Conservation (phyloP, 1,140 invertebrate species). For the Drosophila ogumai region DNA sequence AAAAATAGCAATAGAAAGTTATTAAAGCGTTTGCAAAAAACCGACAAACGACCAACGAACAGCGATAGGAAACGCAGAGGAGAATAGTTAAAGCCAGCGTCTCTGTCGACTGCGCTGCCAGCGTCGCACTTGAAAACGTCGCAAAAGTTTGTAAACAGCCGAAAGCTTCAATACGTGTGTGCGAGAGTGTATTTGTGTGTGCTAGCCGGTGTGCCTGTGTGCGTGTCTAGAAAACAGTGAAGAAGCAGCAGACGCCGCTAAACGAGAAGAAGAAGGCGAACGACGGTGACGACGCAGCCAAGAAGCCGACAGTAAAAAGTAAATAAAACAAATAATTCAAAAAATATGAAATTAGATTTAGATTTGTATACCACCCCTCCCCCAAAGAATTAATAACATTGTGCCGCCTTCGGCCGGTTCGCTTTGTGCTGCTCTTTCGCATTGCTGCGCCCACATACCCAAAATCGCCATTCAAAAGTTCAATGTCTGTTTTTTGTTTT, state of each 20-base stretch:
- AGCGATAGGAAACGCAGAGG: constrained; percentile 53
- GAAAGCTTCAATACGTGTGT: constrained; percentile 56
- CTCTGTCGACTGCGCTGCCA: constrained; percentile 40
- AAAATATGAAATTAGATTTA: constrained; percentile 55
- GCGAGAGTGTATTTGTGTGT: constrained; percentile 34
- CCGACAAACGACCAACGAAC: constrained; percentile 47
- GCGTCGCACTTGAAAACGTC: constrained; percentile 79
- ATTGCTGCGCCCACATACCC: constrained; percentile 38
- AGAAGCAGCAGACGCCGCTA: constrained; percentile 41
- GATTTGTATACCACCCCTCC: constrained; percentile 13
- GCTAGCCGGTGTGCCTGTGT: constrained; percentile 38
- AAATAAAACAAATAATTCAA: constrained; percentile 61
- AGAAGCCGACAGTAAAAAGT: constrained; percentile 60
- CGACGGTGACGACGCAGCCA: constrained; percentile 4
- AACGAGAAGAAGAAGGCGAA: constrained; percentile 23
- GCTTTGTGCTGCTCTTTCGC: constrained; percentile 32
- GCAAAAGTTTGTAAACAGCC: constrained; percentile 82
- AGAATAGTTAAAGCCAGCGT: constrained; percentile 78
- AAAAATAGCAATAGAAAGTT: constrained; percentile 83
- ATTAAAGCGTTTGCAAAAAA: constrained; percentile 68
- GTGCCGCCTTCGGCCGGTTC: not conserved
- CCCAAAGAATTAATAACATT: constrained; percentile 38
- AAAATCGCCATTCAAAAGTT: constrained; percentile 54
- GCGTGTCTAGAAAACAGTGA: constrained; percentile 60
- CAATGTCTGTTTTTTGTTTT: constrained; percentile 64